These are phyloP conservation scores for Nomia melanderi DNA, from an alignment of 1,140 invertebrate genomes.

Conservation along the genomic window DNA sequence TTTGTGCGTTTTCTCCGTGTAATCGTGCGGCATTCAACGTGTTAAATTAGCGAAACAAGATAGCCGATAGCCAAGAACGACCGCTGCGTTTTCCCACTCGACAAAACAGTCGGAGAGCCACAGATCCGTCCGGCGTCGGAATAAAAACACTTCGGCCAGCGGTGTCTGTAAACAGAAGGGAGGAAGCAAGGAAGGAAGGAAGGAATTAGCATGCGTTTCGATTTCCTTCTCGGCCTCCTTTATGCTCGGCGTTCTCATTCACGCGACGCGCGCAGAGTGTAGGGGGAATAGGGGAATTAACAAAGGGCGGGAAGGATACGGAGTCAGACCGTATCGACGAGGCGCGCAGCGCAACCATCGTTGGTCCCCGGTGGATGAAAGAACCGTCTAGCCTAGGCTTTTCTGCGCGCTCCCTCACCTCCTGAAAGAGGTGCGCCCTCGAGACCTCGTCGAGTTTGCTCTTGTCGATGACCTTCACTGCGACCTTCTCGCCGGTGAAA, in stretches of 20 bases:
- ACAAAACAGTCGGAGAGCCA: too few relatives aligned
- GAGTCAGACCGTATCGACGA: not conserved
- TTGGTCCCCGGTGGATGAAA: not conserved
- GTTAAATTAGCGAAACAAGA: too few relatives aligned
- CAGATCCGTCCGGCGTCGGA: not conserved
- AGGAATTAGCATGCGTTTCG: conserved; percentile 32
- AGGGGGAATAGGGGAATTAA: not conserved
- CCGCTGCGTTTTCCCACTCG: too few relatives aligned
- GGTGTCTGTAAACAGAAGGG: not conserved
- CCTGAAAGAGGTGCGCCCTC: conserved; percentile 98
- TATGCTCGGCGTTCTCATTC: conserved; percentile 10
- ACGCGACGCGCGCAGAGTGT: not conserved
- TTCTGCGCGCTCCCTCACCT: conserved; percentile 81
- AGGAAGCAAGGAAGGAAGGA: conserved; percentile 9
- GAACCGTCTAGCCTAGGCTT: not conserved
- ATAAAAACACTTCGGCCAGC: not conserved
- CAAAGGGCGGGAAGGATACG: conserved; percentile 14
- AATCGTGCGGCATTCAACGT: too few relatives aligned
- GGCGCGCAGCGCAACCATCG: not conserved
- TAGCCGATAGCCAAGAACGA: too few relatives aligned
- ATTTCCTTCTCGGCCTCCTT: conserved; percentile 32
- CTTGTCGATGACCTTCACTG: conserved; percentile 98
- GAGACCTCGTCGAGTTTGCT: conserved; percentile 97
- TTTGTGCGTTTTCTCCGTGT: too few relatives aligned
- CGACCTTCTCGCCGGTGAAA: conserved; percentile 99